Percentiles rank a stretch among this genome's conserved stretches.
phyloP scores from a whole-genome alignment of 2,113 vertebrate species.

The Sturnus vulgaris region DNA sequence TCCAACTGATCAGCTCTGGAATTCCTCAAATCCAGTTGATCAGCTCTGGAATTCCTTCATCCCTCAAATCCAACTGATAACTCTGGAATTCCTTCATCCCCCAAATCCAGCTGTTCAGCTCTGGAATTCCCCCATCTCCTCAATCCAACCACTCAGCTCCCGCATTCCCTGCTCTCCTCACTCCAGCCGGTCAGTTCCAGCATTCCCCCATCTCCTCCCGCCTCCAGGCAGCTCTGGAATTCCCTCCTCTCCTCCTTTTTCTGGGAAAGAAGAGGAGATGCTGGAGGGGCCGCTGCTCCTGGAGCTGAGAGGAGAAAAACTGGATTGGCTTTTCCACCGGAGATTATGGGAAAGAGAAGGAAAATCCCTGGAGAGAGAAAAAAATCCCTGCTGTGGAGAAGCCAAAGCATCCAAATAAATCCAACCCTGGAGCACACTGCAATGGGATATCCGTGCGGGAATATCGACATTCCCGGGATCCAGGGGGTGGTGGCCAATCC shows the following conservation, averaged over 20 bases:
- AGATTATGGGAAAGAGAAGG: not conserved
- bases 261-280: not conserved
- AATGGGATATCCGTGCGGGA: not conserved
- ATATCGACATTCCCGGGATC: too few species aligned
- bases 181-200: not conserved
- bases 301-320: not conserved
- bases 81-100: not conserved
- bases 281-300: not conserved
- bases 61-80: not conserved
- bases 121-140: too few species aligned
- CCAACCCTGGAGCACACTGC: fast-evolving
- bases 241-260: not conserved
- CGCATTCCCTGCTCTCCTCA: not conserved
- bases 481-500: too few species aligned
- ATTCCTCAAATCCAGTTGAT: not conserved
- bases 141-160: too few species aligned
- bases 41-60: too few species aligned
- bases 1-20: too few species aligned
- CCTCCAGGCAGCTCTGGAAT: not conserved
- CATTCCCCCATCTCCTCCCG: not conserved
- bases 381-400: not conserved
- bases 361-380: not conserved
- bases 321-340: not conserved
- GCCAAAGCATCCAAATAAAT: not conserved
- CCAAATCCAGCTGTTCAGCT: not conserved